Evolutionary conservation across 2,888 invertebrate genomes (phyloP), one percentile per base, ranked within the genome.

Genomic region (Caenorhabditis sulstoni): DNA sequence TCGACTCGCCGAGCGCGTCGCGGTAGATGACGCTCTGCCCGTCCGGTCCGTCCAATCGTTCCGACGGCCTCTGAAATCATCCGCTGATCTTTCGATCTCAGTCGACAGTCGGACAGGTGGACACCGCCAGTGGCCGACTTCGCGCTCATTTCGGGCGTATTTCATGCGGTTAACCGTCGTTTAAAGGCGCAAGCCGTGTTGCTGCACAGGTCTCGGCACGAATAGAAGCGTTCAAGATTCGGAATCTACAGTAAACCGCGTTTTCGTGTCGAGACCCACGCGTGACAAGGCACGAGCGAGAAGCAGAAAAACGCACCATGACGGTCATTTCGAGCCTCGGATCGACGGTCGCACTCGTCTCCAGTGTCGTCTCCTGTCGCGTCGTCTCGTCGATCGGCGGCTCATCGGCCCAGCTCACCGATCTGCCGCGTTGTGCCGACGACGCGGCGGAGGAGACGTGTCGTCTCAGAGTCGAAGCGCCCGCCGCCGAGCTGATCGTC

Each of bases 381-480:
- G n/a, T 45, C 18, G 57, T 47, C n/a, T 58, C 35, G 4, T 29
- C 29, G 4, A 29, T 5, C 29, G 29, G 29, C 16, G 58, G 52
- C 12, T 65, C 52, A 49, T 74, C 73, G 0, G 65, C 73, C 58
- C 62, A 71, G 49, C 62, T 64, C 14, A 71, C 64, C 1, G 57
- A 52, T 57, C 71, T 52, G 29, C 57, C 57, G 2, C 44, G 58
- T 11, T 14, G 9, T 1, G 16, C 5, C 11, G 1, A 7, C 5
- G 23, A 29, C 29, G 29, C 3, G 29, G 29, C 29, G 29, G 29
- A n/a, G n/a, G n/a, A 29, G 29, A 29, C 23, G 45, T 57, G 16
- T n/a, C 45, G 0, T 35, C 12, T 4, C 50, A 37, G 35, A 7
- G 41, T 37, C 18, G 66, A 37, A 47, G 37, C 16, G 7, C n/a